phyloP scores from a whole-genome alignment of 2,888 invertebrate species.

The Microctonus brassicae region DNA sequence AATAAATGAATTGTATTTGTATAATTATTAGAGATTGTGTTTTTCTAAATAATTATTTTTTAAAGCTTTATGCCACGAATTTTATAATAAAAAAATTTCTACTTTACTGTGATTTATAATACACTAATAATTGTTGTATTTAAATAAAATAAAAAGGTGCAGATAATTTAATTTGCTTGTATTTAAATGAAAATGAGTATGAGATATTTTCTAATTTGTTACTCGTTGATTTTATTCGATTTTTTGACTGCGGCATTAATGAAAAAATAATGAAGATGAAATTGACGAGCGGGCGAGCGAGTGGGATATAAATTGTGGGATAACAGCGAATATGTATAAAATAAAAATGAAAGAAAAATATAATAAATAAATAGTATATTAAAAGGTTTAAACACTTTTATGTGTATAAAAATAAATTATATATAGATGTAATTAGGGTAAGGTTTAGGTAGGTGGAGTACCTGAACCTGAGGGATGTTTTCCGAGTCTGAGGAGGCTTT shows the following conservation, averaged over 20 bases:
- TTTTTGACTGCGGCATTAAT: background rate
- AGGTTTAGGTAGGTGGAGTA: conserved; percentile 67
- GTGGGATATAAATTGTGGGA: background rate
- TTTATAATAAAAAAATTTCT: background rate
- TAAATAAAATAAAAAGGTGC: background rate
- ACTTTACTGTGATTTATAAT: background rate
- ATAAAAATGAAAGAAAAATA: background rate
- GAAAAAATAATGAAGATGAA: background rate
- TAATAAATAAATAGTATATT: no score
- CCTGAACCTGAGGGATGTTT: conserved; percentile 69
- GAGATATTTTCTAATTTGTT: background rate
- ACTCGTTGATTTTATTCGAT: background rate
- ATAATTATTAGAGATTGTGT: no score
- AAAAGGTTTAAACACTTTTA: conserved; percentile 16
- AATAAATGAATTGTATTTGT: background rate
- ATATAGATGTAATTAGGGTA: conserved; percentile 56
- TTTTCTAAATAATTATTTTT: background rate
- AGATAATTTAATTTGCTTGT: background rate
- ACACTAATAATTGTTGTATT: background rate
- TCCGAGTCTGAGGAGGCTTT: conserved; percentile 68
- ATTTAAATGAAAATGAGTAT: background rate
- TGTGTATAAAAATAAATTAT: conserved; percentile 41
- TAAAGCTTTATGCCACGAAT: conserved; percentile 5
- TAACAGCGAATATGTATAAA: conserved; percentile 10
- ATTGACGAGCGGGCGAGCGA: conserved; percentile 10